phyloP scores from a whole-genome alignment of 1,140 invertebrate genomes.

The Nasonia longicornis region DNA sequence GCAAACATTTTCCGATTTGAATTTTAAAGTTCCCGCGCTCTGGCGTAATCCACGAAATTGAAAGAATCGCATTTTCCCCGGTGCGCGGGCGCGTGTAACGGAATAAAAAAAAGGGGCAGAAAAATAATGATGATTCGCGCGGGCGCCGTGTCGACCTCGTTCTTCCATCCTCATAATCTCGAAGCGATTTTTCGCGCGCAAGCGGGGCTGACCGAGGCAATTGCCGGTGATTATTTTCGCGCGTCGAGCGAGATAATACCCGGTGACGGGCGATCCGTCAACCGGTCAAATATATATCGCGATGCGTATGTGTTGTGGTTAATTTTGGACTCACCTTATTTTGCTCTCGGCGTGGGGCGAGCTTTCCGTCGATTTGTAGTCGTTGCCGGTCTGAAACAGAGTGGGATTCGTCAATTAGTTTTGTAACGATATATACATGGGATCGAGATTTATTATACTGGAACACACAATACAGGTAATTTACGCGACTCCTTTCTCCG shows the following conservation, averaged over 20 bases:
- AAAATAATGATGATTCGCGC: background rate
- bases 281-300: background rate
- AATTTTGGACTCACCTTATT: conserved; percentile 60
- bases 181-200: background rate
- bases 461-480: background rate
- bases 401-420: conserved; percentile 2
- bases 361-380: conserved; percentile 62
- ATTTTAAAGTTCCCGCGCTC: background rate
- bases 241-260: too few species aligned
- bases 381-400: conserved; percentile 63
- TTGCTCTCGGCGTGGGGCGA: conserved; percentile 61
- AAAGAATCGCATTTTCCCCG: background rate
- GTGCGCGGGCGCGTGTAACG: too few species aligned
- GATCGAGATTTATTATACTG: background rate
- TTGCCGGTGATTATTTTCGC: too few species aligned
- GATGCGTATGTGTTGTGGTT: too few species aligned
- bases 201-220: too few species aligned
- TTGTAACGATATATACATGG: background rate
- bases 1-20: conserved; percentile 3
- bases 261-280: too few species aligned
- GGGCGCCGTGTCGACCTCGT: background rate
- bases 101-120: background rate
- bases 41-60: background rate
- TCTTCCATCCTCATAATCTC: background rate
- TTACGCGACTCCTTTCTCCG: background rate